Evolutionary conservation across 1,140 invertebrate species (phyloP).

Genomic region (Bombus superbus): DNA sequence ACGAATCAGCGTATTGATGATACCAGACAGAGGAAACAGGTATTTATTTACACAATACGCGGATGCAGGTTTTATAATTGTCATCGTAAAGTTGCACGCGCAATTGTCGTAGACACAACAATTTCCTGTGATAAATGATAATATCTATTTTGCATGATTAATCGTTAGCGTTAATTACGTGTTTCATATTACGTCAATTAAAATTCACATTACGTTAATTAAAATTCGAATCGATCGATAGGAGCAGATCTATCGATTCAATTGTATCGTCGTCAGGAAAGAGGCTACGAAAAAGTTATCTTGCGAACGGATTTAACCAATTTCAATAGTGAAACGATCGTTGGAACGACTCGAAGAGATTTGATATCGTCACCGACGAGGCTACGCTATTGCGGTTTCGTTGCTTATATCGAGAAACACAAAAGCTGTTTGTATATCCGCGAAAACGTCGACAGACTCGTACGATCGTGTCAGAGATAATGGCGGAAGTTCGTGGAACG

Average conservation of each 20-base stretch:
- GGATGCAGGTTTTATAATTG: not conserved
- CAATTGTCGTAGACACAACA: not conserved
- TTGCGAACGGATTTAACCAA: too few species aligned
- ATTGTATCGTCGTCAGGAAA: too few species aligned
- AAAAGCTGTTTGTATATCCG: not conserved
- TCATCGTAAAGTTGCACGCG: too few species aligned
- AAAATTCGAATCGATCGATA: too few species aligned
- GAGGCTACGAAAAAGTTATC: too few species aligned
- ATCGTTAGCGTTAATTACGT: too few species aligned
- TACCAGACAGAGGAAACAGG: not conserved
- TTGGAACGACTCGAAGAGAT: not conserved
- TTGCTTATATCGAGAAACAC: slow-evolving; percentile 9
- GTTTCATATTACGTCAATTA: too few species aligned
- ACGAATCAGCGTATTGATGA: not conserved
- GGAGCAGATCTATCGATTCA: too few species aligned
- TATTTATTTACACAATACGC: slow-evolving; percentile 12
- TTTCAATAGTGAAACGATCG: not conserved
- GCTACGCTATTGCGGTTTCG: not conserved
- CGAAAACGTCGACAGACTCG: not conserved
- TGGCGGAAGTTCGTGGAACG: not conserved
- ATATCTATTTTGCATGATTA: not conserved
- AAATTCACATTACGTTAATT: too few species aligned
- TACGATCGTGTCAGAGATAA: not conserved
- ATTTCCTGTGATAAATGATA: not conserved
- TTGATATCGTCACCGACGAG: too few species aligned